Percentiles rank a stretch among this genome's conserved stretches.
These are phyloP conservation scores for Pinctada fucata DNA, from an alignment of 2,888 invertebrate species.

Conservation along the genomic window DNA sequence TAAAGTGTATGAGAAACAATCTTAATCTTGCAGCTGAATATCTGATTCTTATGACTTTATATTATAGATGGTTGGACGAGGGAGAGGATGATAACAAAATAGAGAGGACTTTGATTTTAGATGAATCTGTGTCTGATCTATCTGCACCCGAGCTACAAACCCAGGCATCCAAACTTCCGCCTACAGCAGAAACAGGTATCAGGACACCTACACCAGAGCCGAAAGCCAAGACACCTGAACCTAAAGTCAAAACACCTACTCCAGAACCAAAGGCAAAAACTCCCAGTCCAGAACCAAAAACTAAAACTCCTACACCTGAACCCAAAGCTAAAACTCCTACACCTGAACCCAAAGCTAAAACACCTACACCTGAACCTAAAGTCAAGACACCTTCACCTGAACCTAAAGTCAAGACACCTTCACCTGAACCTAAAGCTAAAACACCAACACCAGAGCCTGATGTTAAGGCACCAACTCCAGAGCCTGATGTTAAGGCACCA, in stretches of 20 bases:
- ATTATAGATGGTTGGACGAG: slow-evolving; percentile 73
- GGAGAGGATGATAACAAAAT: slow-evolving; percentile 71
- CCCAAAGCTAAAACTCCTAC: slow-evolving; percentile 18
- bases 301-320: slow-evolving; percentile 8
- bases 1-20: no score
- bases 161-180: not conserved
- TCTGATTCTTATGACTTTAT: no score
- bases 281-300: slow-evolving; percentile 7
- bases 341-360: slow-evolving; percentile 7
- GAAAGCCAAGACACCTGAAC: slow-evolving; percentile 1
- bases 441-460: slow-evolving; percentile 33
- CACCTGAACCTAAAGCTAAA: slow-evolving; percentile 16
- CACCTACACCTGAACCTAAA: slow-evolving; percentile 20
- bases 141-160: slow-evolving; percentile 5
- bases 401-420: slow-evolving; percentile 12
- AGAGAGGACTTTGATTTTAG: slow-evolving; percentile 58
- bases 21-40: no score
- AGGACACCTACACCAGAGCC: not conserved
- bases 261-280: slow-evolving; percentile 23
- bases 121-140: slow-evolving; percentile 5
- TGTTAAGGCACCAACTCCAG: slow-evolving; percentile 13
- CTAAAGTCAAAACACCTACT: slow-evolving; percentile 8
- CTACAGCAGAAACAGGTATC: not conserved
- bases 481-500: slow-evolving; percentile 12
- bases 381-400: slow-evolving; percentile 8